Conservation (phyloP, 2,888 invertebrate species). For the Autographa gamma region DNA sequence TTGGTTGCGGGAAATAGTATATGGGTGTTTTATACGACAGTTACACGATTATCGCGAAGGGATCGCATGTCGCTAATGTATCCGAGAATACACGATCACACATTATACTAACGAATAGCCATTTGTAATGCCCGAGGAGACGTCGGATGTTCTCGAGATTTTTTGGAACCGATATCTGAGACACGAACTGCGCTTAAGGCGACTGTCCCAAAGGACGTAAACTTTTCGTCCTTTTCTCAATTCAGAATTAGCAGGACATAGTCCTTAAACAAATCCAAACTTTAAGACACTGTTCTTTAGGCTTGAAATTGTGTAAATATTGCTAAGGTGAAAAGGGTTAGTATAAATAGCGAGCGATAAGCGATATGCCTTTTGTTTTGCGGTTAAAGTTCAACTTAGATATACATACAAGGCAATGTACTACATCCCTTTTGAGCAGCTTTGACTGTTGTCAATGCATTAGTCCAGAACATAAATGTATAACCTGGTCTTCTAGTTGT, state of each 20-base stretch:
- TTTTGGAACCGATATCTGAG: conserved; percentile 66
- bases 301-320: conserved; percentile 19
- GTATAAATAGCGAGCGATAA: conserved; percentile 38
- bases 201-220: conserved; percentile 59
- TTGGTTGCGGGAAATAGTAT: conserved; percentile 40
- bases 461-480: background rate
- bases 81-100: conserved; percentile 61
- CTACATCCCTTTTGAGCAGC: background rate
- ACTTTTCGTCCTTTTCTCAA: conserved; percentile 45
- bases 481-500: background rate
- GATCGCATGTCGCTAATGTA: conserved; percentile 68
- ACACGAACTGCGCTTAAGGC: conserved; percentile 65
- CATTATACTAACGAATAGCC: conserved; percentile 60
- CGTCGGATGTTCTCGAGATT: conserved; percentile 69
- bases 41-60: conserved; percentile 56
- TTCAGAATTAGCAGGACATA: conserved; percentile 20
- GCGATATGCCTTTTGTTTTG: conserved; percentile 43
- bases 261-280: conserved; percentile 2
- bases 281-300: conserved; percentile 7
- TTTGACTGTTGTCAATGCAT: background rate
- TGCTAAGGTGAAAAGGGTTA: conserved; percentile 17
- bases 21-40: conserved; percentile 52
- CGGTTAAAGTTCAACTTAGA: background rate
- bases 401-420: background rate
- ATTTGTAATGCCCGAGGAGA: conserved; percentile 65